Base-by-base conservation (phyloP, 2,888 invertebrate genomes). In the Chironomus riparius region DNA sequence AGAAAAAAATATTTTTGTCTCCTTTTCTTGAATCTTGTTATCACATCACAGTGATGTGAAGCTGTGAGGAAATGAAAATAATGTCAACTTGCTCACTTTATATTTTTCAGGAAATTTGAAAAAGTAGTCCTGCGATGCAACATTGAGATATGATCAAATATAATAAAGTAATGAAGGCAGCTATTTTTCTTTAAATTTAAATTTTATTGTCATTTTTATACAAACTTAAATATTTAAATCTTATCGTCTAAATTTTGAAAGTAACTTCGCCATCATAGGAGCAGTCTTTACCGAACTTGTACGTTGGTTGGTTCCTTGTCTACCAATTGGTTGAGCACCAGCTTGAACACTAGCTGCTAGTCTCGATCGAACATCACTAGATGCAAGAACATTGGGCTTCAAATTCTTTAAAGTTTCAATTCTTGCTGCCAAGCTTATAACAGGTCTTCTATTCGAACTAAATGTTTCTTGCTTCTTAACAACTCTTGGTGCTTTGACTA, bases 401-500 rank as follows among this genome's bases (percentile, higher is more conserved):
- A 87, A 83, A 68, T 79, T 81, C 2, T 81, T 83, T 13, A 90
- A 82, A 0, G 89, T 81, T 0, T 87, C 86, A 21, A 90, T 87
- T 76, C 90, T 85, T 15, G 89, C 86, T n/a, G 90, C 87, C 0
- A 91, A 90, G 75, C 89, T 89, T 22, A 87, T 87, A 0, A 87
- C 81, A 2, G 89, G 85, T 78, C 87, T 86, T 68, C 86, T 85
- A 18, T 88, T 89, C 0, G 92, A 92, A 24, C 92, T 92, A 82
- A 89, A 92, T 78, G 82, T 81, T 73, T 90, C 92, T 86, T 97
- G 97, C 83, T 92, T 76, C 92, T 89, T 13, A 90, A 87, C 61
- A 3, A 24, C 24, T 24, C 95, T 86, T 0, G 97, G 97, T 2
- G 97, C 95, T 83, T 97, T 97, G 0, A 92, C 96, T 47, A 91